Base-by-base conservation (phyloP, 2,888 invertebrate genomes). In the Punctoribates punctum region DNA sequence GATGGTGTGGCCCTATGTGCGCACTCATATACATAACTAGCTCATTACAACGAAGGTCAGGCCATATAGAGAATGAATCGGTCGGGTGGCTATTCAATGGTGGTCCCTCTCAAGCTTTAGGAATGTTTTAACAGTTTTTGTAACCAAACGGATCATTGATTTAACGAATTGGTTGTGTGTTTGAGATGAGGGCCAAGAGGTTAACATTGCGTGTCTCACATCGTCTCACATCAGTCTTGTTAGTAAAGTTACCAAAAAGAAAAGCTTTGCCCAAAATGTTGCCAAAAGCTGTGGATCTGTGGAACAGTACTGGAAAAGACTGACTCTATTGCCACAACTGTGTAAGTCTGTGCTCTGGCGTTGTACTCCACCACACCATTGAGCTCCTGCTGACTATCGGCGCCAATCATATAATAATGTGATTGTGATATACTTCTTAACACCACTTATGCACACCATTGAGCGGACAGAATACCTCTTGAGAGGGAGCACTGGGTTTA, bases 391-490 rank as follows among this genome's bases (percentile, higher is more conserved):
- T 65, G 65, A 29, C 65, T 11, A 29, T 29, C 25, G 65, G 65
- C 65, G 65, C 65, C 65, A 65, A 20, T 17, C 34, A 34, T 9
- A 29, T 65, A 65, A 29, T 65, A 65, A 65, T 65, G 65, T 65
- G 34, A 65, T 65, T 65, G 65, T 65, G 65, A 65, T 65, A 65
- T 65, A 65, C 29, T 65, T 23, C 23, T 23, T 23, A n/a, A 57
- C 57, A 23, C 11, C n/a, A 57, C 11, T 57, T 57, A 57, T 17
- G 25, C 25, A 57, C 48, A 48, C n/a, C 48, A 17, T 17, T 48
- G 48, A 48, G 15, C 3, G 48, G 48, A n/a, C 13, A 48, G 48
- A 3, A 13, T 13, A n/a, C n/a, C 3, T 8, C 48, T 48, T n/a
- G n/a, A 48, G n/a, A n/a, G 5, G 13, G 15, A 48, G 48, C 48